Base-by-base conservation (phyloP, 2,113 vertebrate genomes). In the Mesocricetus auratus region DNA sequence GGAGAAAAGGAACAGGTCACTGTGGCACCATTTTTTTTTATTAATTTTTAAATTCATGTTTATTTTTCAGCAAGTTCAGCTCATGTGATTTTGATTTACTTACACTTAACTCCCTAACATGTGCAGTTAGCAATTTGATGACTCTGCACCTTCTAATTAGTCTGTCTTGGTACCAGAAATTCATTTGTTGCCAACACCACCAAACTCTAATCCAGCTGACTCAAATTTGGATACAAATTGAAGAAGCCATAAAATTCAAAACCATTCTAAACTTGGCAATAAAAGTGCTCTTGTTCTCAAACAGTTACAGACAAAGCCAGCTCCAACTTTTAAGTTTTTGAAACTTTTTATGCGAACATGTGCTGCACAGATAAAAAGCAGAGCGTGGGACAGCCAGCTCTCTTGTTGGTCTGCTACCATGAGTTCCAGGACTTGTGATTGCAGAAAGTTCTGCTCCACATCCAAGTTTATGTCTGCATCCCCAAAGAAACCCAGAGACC, bases 71-170 rank as follows among this genome's bases (percentile, higher is more conserved):
- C 93, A 97, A 97, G 96, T 93, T 96, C 95, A 88, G 45, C 89
- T 97, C 95, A 93, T 86, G 66, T 96, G 96, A 97, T 96, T 97
- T 94, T 96, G 69, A 97, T 97, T 97, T 97, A 97, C 96, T 97
- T 97, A 95, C 91, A 94, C 74, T 91, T 75, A 96, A 96, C 82
- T 96, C 91, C 90, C 83, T 97, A 96, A 91, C 96, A 97, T 86
- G 89, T 92, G 93, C n/a, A 75, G 93, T 94, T 97, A 97, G 94
- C 95, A 94, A 96, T 97, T 64, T 97, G 98, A 97, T 98, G 98
- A 98, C 96, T 91, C 22, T 94, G 97, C 93, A 97, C 74, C 94
- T 97, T 97, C 94, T 97, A 96, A 98, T 98, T 95, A 96, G 93
- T 93, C 95, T 96, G 91, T 95, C 91, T 93, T 95, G 69, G 60